Percentiles rank a stretch among this genome's conserved stretches.
phyloP scores from a whole-genome alignment of 2,888 invertebrate genomes.

The Mythimna impura region DNA sequence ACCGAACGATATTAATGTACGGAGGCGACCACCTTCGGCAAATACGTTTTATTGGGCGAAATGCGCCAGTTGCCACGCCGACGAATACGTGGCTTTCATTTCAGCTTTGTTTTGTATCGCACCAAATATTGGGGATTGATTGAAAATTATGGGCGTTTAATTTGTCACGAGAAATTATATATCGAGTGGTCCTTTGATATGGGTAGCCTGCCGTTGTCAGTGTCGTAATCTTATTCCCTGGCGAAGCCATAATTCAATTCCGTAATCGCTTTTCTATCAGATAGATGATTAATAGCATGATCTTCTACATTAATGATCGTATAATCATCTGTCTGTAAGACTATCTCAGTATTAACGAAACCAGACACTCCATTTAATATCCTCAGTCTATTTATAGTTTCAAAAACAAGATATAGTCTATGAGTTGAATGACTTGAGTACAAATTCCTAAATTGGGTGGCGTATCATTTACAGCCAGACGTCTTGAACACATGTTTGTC shows the following conservation, averaged over 20 bases:
- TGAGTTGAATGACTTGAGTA: conserved; percentile 44
- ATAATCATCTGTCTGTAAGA: not conserved
- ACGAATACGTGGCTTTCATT: conserved; percentile 56
- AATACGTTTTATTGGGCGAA: conserved; percentile 70
- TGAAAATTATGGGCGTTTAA: conserved; percentile 53
- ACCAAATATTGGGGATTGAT: conserved; percentile 55
- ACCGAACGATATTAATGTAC: conserved; percentile 71
- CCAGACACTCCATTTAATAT: conserved; percentile 10
- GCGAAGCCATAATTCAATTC: not conserved
- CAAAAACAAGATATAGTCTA: conserved; percentile 11
- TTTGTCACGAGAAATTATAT: conserved; percentile 37
- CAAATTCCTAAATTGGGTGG: conserved; percentile 37
- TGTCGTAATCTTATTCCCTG: conserved; percentile 7
- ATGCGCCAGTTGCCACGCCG: conserved; percentile 57
- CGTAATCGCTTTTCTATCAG: not conserved
- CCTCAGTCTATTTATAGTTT: conserved; percentile 27
- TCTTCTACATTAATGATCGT: not conserved
- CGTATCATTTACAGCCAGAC: conserved; percentile 49
- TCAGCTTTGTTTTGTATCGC: conserved; percentile 56
- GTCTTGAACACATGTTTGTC: conserved; percentile 40
- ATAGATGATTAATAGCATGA: not conserved
- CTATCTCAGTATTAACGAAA: not conserved
- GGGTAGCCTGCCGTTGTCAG: not conserved
- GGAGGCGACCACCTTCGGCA: conserved; percentile 67
- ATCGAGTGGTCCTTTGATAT: conserved; percentile 2